Conservation (phyloP, 2,113 vertebrate genomes). For the Chitala chitala region DNA sequence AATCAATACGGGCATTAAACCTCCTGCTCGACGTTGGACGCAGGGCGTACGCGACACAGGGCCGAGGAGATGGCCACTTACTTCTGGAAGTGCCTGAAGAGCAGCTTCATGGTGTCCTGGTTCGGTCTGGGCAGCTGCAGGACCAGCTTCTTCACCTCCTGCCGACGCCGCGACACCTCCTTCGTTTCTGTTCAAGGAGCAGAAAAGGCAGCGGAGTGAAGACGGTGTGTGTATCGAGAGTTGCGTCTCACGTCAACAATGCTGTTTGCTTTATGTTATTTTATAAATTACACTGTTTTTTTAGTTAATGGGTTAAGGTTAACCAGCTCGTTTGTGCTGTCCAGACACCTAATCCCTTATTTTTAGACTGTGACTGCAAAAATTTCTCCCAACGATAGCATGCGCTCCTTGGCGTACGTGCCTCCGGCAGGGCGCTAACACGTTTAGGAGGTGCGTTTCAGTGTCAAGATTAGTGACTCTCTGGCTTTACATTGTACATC, state of each 20-base stretch:
- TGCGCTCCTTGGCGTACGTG: background rate
- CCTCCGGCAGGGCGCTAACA: background rate
- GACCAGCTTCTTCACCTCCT: conserved; percentile 71
- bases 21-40: too few species aligned
- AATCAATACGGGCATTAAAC: too few species aligned
- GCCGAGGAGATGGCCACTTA: conserved; percentile 56
- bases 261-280: background rate
- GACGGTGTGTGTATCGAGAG: conserved; percentile 11
- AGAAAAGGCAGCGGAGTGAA: background rate
- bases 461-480: background rate
- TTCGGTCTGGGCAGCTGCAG: conserved; percentile 78
- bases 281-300: background rate
- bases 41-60: too few species aligned
- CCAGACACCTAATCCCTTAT: background rate
- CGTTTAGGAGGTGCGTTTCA: background rate
- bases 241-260: background rate
- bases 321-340: too few species aligned
- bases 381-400: background rate
- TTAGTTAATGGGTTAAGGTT: background rate
- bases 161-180: conserved; percentile 63
- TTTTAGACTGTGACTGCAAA: background rate
- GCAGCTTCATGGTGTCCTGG: conserved; percentile 82
- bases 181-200: conserved; percentile 67
- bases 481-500: conserved; percentile 13
- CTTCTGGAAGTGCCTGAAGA: conserved; percentile 85